These are phyloP conservation scores for Phoxinus dragarum DNA, from an alignment of 2,797 vertebrate genomes.

Conservation along the genomic window DNA sequence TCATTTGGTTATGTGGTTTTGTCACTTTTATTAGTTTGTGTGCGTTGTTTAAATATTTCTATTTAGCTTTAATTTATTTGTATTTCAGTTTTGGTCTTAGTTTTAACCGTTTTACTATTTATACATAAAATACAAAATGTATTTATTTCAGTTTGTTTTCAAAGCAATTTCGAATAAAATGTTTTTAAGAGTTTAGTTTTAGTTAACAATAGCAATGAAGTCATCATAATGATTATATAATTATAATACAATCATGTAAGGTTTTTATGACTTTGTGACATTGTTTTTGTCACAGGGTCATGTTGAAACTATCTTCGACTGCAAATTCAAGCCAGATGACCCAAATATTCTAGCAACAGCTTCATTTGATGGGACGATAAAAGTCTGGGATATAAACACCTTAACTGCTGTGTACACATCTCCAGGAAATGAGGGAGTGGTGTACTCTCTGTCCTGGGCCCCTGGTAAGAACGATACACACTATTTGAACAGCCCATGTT, in stretches of 20 bases:
- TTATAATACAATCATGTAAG: background rate
- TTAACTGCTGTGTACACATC: slow-evolving; percentile 92
- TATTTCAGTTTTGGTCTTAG: background rate
- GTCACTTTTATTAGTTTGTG: background rate
- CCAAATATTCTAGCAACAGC: slow-evolving; percentile 95
- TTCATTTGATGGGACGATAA: slow-evolving; percentile 97
- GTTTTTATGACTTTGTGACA: background rate
- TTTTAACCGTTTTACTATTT: background rate
- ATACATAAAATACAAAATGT: background rate
- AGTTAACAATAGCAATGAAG: background rate
- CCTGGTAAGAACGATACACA: slow-evolving; percentile 82
- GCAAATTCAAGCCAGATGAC: slow-evolving; percentile 97
- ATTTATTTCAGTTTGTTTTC: too few relatives aligned
- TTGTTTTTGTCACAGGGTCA: slow-evolving; percentile 83
- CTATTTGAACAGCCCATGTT: background rate
- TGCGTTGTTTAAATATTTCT: background rate
- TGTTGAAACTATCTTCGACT: slow-evolving; percentile 98
- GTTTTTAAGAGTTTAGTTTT: background rate
- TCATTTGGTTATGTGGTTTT: background rate
- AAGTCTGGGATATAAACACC: slow-evolving; percentile 98
- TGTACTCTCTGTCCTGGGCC: slow-evolving; percentile 98
- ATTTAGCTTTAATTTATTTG: background rate
- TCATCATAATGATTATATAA: background rate
- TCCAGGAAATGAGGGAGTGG: slow-evolving; percentile 97
- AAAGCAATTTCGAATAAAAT: background rate